Evolutionary conservation across 2,113 vertebrate species (phyloP).

Genomic region (Conger conger): DNA sequence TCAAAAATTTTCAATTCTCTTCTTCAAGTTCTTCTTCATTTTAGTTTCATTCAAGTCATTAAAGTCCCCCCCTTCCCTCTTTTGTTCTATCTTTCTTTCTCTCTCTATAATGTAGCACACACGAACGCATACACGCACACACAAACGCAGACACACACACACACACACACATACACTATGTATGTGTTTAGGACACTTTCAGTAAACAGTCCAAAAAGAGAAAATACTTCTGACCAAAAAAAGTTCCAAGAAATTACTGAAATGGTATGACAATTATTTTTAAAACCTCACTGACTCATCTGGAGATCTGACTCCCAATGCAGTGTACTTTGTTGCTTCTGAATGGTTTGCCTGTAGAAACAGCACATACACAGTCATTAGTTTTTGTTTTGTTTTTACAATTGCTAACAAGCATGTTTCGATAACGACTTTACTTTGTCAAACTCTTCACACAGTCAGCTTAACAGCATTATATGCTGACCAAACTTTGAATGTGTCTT

Average conservation of each 20-base stretch:
- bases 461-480: no score
- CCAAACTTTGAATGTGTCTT: no score
- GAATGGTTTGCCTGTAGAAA: neutral
- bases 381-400: neutral
- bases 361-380: neutral
- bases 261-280: neutral
- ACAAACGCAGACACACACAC: neutral
- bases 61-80: no score
- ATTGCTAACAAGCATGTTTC: no score
- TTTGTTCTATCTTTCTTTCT: no score
- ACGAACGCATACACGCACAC: no score
- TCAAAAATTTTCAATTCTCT: no score
- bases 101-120: no score
- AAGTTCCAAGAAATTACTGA: neutral
- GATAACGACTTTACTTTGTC: no score
- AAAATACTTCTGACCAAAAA: neutral
- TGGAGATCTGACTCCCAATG: neutral
- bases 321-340: neutral
- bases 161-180: neutral
- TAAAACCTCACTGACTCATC: neutral
- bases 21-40: no score
- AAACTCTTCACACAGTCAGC: no score
- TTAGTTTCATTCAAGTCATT: neutral
- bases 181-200: no score
- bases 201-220: neutral